A percentile compares a stretch with the other conserved stretches of the same genome.
Evolutionary conservation across 23 tunicate species (phyloP).

Genomic region (Aplidium turbinatum): DNA sequence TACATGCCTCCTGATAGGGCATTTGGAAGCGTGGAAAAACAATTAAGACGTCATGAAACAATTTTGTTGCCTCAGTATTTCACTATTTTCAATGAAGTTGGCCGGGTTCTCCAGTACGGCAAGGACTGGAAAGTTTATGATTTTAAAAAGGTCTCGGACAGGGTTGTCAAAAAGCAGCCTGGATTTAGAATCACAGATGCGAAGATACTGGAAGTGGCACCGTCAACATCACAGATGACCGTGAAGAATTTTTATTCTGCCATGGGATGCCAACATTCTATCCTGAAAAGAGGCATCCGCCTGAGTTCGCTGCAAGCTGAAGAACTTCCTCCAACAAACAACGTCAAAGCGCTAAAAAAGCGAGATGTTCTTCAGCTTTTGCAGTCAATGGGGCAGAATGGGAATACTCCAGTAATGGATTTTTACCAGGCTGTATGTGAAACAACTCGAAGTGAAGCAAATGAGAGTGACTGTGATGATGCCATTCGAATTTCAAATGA

Average conservation of each 20-base stretch:
- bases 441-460: neutral
- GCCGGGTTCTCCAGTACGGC: constrained; percentile 14
- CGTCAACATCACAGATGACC: constrained; percentile 11
- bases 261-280: constrained; percentile 7
- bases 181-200: constrained; percentile 10
- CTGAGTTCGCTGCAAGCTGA: neutral
- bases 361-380: constrained; percentile 19
- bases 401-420: constrained; percentile 6
- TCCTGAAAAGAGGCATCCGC: constrained; percentile 10
- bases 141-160: constrained; percentile 6
- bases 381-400: constrained; percentile 7
- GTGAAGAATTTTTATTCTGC: constrained; percentile 15
- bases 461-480: neutral
- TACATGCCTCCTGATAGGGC: constrained; percentile 36
- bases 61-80: constrained; percentile 15
- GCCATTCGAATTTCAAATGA: neutral
- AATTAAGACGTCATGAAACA: constrained; percentile 8
- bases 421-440: constrained; percentile 4
- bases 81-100: constrained; percentile 5
- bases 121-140: constrained; percentile 33
- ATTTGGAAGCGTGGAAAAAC: constrained; percentile 35
- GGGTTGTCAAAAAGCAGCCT: constrained; percentile 9
- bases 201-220: constrained; percentile 9
- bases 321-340: neutral
- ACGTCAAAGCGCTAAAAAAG: constrained; percentile 5